These are phyloP conservation scores for Tympanuchus pallidicinctus DNA, from an alignment of 2,113 vertebrate genomes.

Conservation along the genomic window DNA sequence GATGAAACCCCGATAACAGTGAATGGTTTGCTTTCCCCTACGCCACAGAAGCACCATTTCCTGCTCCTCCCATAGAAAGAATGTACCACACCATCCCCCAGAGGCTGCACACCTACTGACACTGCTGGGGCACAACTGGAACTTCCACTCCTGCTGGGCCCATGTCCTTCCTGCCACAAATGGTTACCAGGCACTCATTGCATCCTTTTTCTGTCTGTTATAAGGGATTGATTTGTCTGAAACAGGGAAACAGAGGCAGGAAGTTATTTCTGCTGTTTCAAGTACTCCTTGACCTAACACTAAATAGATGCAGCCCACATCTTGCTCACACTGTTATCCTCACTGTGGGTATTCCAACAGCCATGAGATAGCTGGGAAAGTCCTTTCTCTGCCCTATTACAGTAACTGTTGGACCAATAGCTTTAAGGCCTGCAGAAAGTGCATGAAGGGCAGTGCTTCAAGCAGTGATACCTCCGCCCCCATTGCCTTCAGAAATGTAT, in stretches of 20 bases:
- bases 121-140: neutral
- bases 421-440: neutral
- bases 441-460: neutral
- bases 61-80: slow-evolving; percentile 53
- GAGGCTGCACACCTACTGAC: neutral
- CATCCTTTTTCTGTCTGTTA: neutral
- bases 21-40: slow-evolving; percentile 35
- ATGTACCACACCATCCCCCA: neutral
- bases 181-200: accelerated
- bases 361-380: neutral
- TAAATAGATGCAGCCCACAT: neutral
- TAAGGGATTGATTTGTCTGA: neutral
- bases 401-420: neutral
- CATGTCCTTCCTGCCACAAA: accelerated
- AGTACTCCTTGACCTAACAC: neutral
- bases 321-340: neutral
- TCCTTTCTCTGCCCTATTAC: neutral
- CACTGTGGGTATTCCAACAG: neutral
- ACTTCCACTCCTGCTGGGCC: accelerated
- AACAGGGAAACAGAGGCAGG: neutral
- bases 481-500: neutral
- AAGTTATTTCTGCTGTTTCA: neutral
- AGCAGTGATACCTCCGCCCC: accelerated
- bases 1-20: neutral
- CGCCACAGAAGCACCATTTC: accelerated